These are phyloP conservation scores for Pediacus dermestoides DNA, from an alignment of 2,888 invertebrate species.

Conservation along the genomic window DNA sequence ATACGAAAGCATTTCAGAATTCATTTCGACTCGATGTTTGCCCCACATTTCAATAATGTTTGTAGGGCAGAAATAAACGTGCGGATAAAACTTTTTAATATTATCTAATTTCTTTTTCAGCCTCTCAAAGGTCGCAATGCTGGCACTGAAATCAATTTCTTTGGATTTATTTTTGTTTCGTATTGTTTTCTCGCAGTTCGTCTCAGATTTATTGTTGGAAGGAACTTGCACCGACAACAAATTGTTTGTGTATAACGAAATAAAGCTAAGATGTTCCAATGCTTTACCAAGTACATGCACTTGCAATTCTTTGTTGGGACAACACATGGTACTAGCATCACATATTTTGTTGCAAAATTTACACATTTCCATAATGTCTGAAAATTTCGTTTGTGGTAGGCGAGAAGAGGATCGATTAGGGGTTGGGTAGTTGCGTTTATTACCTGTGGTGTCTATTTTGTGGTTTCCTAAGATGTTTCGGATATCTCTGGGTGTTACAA, in stretches of 20 bases:
- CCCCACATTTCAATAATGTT: constrained; percentile 23
- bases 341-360: constrained; percentile 19
- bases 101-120: constrained; percentile 25
- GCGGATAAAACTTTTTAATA: constrained; percentile 28
- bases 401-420: too few species aligned
- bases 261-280: constrained; percentile 14
- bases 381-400: too few species aligned
- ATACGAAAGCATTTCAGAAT: constrained; percentile 12
- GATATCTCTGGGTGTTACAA: constrained; percentile 14
- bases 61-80: constrained; percentile 20
- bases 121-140: constrained; percentile 18
- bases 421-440: too few species aligned
- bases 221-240: neutral
- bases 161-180: too few species aligned
- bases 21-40: constrained; percentile 10
- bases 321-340: constrained; percentile 13
- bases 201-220: neutral
- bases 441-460: too few species aligned
- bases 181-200: neutral
- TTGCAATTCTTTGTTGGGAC: constrained; percentile 18
- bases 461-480: constrained; percentile 11
- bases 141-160: neutral
- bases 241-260: constrained; percentile 10
- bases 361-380: too few species aligned
- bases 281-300: constrained; percentile 17